phyloP scores from a whole-genome alignment of 1,140 invertebrate species.

The Solen grandis region DNA sequence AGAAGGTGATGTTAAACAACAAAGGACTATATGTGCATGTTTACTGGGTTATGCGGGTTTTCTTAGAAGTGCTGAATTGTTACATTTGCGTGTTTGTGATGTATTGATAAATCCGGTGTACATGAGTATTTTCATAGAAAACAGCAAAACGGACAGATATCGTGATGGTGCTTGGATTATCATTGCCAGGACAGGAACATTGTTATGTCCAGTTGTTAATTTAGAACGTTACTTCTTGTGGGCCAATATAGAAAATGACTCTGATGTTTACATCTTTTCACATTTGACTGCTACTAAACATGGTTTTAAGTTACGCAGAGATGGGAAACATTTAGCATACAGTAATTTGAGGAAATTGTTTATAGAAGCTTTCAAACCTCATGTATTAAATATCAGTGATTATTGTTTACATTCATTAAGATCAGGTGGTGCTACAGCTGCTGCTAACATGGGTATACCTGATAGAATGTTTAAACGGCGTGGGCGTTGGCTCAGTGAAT shows the following conservation, averaged over 20 bases:
- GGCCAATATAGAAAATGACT: not conserved
- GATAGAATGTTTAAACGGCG: slow-evolving; percentile 25
- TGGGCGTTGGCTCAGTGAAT: slow-evolving; percentile 3
- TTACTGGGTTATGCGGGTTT: slow-evolving; percentile 18
- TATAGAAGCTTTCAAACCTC: slow-evolving; percentile 1
- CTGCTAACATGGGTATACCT: not conserved
- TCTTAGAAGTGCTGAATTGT: slow-evolving; percentile 1
- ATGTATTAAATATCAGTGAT: not conserved
- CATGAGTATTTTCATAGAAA: slow-evolving; percentile 17
- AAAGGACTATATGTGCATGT: slow-evolving; percentile 35
- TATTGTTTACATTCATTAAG: slow-evolving; percentile 31
- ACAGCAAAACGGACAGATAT: slow-evolving; percentile 13
- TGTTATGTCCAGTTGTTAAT: slow-evolving; percentile 4
- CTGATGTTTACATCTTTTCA: slow-evolving; percentile 3
- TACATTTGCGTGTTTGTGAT: not conserved
- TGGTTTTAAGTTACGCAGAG: not conserved
- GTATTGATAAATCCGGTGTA: not conserved
- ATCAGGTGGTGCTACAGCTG: slow-evolving; percentile 5
- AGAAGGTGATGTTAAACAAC: slow-evolving; percentile 28
- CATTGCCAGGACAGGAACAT: slow-evolving; percentile 29
- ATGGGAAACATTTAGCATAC: slow-evolving; percentile 15
- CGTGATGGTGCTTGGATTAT: slow-evolving; percentile 17
- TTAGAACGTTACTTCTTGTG: slow-evolving; percentile 9
- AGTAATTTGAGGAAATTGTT: not conserved
- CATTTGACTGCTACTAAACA: slow-evolving; percentile 4